A percentile compares a stretch with the other conserved stretches of the same genome.
These are phyloP conservation scores for Oxycera nigricornis DNA, from an alignment of 2,888 invertebrate genomes.

Conservation along the genomic window DNA sequence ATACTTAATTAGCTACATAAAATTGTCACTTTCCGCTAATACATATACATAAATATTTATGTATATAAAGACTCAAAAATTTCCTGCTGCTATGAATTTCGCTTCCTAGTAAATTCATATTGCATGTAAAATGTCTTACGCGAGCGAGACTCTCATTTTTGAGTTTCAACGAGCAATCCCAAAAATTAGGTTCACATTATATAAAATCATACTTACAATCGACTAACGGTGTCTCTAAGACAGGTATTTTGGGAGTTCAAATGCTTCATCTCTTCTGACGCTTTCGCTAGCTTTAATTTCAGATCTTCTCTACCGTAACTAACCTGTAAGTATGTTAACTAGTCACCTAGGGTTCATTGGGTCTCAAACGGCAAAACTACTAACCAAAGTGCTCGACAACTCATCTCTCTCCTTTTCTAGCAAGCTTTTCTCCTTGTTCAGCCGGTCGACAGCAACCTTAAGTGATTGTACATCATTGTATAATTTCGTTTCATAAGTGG, in stretches of 20 bases:
- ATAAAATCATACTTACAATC: slow-evolving; percentile 41
- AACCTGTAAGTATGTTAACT: not conserved
- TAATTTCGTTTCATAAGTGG: slow-evolving; percentile 35
- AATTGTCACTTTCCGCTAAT: too few species aligned
- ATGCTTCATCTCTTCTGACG: slow-evolving; percentile 40
- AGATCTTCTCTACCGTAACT: slow-evolving; percentile 18
- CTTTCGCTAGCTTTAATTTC: slow-evolving; percentile 39
- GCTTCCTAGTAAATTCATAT: too few species aligned
- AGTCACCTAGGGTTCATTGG: not conserved
- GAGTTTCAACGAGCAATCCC: too few species aligned
- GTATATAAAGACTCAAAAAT: too few species aligned
- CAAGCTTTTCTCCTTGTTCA: slow-evolving; percentile 28
- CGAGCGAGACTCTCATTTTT: too few species aligned
- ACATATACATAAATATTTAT: too few species aligned
- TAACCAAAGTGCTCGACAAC: slow-evolving; percentile 37
- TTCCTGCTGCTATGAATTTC: too few species aligned
- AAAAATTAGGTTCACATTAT: too few species aligned
- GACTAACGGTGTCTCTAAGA: slow-evolving; percentile 30
- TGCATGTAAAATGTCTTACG: too few species aligned
- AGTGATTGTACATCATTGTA: slow-evolving; percentile 41
- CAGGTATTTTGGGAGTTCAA: slow-evolving; percentile 37
- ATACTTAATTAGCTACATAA: too few species aligned
- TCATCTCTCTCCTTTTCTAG: slow-evolving; percentile 41
- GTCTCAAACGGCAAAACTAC: not conserved
- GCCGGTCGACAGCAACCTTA: slow-evolving; percentile 26